phyloP scores from a whole-genome alignment of 2,797 vertebrate species.

The Kryptolebias ocellatus region DNA sequence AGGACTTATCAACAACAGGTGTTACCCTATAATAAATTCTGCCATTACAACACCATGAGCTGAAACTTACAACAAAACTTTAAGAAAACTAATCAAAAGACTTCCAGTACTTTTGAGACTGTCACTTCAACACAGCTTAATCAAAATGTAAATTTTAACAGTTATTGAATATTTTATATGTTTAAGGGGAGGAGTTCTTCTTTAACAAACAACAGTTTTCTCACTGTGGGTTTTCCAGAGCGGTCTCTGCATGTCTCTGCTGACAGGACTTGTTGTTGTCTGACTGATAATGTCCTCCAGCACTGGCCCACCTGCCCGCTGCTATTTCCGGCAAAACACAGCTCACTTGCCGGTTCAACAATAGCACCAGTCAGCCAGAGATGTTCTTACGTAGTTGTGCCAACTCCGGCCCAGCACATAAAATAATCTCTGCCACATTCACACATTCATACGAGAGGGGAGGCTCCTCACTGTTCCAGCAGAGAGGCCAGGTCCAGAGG shows the following conservation, averaged over 20 bases:
- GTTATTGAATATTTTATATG: too few relatives aligned
- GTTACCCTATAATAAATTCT: too few relatives aligned
- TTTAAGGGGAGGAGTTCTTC: too few relatives aligned
- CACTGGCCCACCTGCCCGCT: conserved; percentile 29
- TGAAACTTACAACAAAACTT: too few relatives aligned
- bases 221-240: too few relatives aligned
- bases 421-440: conserved; percentile 63
- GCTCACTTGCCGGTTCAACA: conserved; percentile 48
- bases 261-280: conserved; percentile 35
- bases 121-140: background rate
- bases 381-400: conserved; percentile 63
- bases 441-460: conserved; percentile 43
- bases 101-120: too few relatives aligned
- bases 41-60: too few relatives aligned
- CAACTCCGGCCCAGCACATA: conserved; percentile 62
- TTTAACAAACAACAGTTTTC: too few relatives aligned
- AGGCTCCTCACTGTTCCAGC: conserved; percentile 1
- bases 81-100: too few relatives aligned
- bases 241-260: background rate
- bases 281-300: conserved; percentile 31
- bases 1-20: too few relatives aligned
- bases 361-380: conserved; percentile 42
- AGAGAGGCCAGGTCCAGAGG: background rate
- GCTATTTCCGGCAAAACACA: conserved; percentile 57
- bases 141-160: background rate